Conservation (phyloP, 1,140 invertebrate genomes). For the Ceratitis capitata region DNA sequence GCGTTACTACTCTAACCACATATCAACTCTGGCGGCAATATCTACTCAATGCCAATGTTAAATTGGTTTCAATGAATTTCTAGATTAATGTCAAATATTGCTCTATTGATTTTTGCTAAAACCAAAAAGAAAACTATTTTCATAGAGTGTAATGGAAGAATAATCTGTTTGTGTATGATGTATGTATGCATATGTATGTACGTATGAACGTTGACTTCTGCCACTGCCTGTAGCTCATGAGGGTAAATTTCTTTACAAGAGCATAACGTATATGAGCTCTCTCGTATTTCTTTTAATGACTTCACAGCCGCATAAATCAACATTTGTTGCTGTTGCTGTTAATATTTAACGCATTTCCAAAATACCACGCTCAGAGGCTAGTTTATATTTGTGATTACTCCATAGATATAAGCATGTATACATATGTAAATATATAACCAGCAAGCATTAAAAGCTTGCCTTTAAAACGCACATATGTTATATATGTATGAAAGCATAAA, state of each 20-base stretch:
- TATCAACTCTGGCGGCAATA: background rate
- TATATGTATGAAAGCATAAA: background rate
- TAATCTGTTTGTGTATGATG: background rate
- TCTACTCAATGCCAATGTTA: background rate
- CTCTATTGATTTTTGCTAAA: background rate
- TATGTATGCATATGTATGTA: background rate
- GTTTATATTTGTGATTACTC: background rate
- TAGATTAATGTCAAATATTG: background rate
- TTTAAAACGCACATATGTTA: too few species aligned
- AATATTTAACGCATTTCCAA: slow-evolving; percentile 9
- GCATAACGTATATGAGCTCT: background rate
- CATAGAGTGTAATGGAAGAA: background rate
- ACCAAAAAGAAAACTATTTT: background rate
- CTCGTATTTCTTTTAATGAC: background rate
- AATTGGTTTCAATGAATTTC: slow-evolving; percentile 19
- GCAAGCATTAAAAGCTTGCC: too few species aligned
- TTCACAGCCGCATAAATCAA: background rate
- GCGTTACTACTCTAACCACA: background rate
- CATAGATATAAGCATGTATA: background rate
- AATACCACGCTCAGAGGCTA: background rate
- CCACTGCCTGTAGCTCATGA: too few species aligned
- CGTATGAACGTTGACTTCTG: background rate
- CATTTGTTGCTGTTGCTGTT: background rate
- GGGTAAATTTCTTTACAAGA: too few species aligned
- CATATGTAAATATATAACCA: too few species aligned